Base-by-base conservation (phyloP, 1,140 invertebrate species). In the Agrilus planipennis region DNA sequence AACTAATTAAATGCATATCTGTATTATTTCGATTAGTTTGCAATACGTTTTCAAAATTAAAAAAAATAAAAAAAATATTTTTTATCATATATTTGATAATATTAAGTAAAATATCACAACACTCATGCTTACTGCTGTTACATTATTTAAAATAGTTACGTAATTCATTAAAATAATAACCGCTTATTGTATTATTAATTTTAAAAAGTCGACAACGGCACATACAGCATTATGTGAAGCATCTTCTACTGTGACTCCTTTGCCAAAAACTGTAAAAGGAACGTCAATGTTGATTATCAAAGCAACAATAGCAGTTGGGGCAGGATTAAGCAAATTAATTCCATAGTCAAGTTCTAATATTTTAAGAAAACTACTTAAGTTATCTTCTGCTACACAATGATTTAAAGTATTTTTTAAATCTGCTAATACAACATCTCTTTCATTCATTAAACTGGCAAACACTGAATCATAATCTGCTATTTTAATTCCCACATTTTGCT, bases 401-500 rank as follows among this genome's bases (percentile, higher is more conserved):
- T 29, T 22, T 10, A 6, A 15, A 27, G 4, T 4, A 11, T 20
- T 17, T 40, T 37, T 11, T 22, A 55, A 50, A 46, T 47, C 42
- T 6, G 50, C 41, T 29, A 42, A 51, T 3, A n/a, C 40, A n/a
- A 54, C 17, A 9, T 43, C 20, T 44, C 47, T 37, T 16, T 44
- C 38, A 6, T 20, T 11, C 51, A 54, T 53, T 27, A 53, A 18
- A 34, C 47, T 50, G 9, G 25, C 35, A 6, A 56, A 31, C 14
- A 37, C 38, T 12, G 20, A 14, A n/a, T 43, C 7, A 39, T 42
- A 45, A 14, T 54, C 52, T 2, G 28, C 19, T 12, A 56, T 35
- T 44, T 46, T 44, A 10, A 52, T 37, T 28, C 32, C 41, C 32
- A 48, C 46, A 37, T 54, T 52, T 11, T 44, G 42, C 11, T 52